These are phyloP conservation scores for Symphodus melops DNA, from an alignment of 2,113 vertebrate species.

Conservation along the genomic window DNA sequence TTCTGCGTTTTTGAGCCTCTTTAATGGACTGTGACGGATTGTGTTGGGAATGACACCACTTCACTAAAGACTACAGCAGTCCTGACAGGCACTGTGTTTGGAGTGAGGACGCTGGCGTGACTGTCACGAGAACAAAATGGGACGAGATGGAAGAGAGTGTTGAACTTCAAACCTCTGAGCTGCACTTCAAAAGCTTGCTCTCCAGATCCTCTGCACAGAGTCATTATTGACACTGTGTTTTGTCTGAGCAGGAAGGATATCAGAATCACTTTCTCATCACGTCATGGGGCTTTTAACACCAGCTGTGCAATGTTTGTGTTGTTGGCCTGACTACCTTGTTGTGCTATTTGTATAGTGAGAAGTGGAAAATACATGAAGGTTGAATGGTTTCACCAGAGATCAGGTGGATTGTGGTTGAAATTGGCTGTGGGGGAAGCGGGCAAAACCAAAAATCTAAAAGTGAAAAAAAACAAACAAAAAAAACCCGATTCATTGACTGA, in stretches of 20 bases:
- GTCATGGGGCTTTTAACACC: slow-evolving; percentile 37
- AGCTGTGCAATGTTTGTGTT: slow-evolving; percentile 21
- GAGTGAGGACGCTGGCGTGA: slow-evolving; percentile 61
- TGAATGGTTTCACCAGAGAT: neutral
- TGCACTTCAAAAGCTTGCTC: slow-evolving; percentile 64
- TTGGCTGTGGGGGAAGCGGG: too few species aligned
- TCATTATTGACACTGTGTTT: slow-evolving; percentile 59
- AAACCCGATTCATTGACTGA: too few species aligned
- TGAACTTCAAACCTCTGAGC: slow-evolving; percentile 64
- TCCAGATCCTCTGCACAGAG: slow-evolving; percentile 55
- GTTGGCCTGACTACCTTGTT: slow-evolving; percentile 13
- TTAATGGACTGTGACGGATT: slow-evolving; percentile 60
- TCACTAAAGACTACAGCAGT: slow-evolving; percentile 53
- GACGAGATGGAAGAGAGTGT: slow-evolving; percentile 52
- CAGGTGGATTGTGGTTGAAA: too few species aligned
- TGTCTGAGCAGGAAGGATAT: slow-evolving; percentile 54
- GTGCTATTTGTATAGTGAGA: slow-evolving; percentile 1
- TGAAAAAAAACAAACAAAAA: too few species aligned
- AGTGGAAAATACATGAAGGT: neutral
- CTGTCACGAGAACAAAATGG: slow-evolving; percentile 65
- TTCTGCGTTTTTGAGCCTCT: slow-evolving; percentile 50
- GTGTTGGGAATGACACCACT: slow-evolving; percentile 67
- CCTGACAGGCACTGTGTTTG: slow-evolving; percentile 60
- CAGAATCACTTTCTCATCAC: slow-evolving; percentile 47
- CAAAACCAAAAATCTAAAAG: too few species aligned